Percentiles rank a stretch among this genome's conserved stretches.
Evolutionary conservation across 1,140 invertebrate genomes (phyloP).

Genomic region (Tyrophagus putrescentiae): DNA sequence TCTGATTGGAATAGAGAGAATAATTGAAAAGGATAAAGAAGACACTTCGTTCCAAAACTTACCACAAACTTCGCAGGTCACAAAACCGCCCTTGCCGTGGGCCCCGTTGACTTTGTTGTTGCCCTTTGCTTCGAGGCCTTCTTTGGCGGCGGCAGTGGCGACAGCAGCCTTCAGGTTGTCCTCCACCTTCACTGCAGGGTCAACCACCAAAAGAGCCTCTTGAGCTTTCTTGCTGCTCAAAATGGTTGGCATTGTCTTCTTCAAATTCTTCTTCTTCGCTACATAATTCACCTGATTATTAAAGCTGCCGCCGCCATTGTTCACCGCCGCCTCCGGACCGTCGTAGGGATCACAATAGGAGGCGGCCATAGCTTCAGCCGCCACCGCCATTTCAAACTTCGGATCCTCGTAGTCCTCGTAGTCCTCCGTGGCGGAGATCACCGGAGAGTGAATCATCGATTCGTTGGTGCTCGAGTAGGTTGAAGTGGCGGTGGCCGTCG

Average conservation of each 20-base stretch:
- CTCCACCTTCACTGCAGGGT: background rate
- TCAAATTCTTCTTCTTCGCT: background rate
- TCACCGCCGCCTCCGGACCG: no score
- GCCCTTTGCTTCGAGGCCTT: no score
- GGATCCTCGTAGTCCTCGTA: background rate
- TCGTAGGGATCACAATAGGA: no score
- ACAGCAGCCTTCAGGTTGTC: background rate
- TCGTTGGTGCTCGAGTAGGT: background rate
- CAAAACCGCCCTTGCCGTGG: conserved; percentile 15
- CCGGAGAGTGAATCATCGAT: background rate
- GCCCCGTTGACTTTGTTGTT: background rate
- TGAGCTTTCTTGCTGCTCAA: no score
- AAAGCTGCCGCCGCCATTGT: no score
- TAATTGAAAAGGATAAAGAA: background rate
- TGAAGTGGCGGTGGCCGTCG: background rate
- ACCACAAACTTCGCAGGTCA: conserved; percentile 23
- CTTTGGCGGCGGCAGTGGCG: no score
- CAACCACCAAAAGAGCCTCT: background rate
- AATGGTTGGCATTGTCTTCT: background rate
- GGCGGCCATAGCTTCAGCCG: no score
- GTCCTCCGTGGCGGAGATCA: background rate
- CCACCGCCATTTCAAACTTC: background rate
- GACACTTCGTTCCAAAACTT: background rate
- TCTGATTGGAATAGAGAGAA: no score
- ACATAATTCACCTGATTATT: background rate